Conservation (phyloP, 23 tunicate species). For the Aplidium turbinatum region DNA sequence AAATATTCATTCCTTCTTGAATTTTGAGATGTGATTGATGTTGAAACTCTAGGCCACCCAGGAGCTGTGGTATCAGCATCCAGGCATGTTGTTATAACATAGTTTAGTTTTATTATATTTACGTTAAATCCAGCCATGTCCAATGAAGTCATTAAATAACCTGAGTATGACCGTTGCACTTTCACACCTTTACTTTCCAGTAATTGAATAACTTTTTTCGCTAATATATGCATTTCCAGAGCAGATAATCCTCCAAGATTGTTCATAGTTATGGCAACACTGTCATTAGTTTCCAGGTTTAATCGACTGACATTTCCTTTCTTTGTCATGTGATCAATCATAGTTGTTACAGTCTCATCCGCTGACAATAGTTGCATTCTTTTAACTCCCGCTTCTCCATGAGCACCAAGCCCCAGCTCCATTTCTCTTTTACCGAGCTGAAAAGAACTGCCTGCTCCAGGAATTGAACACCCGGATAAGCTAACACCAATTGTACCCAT, state of each 20-base stretch:
- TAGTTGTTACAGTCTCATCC: constrained; percentile 66
- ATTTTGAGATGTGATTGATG: constrained; percentile 11
- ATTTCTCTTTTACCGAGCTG: constrained; percentile 62
- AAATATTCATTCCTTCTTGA: constrained; percentile 4
- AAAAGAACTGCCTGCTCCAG: constrained; percentile 90
- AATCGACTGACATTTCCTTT: constrained; percentile 35
- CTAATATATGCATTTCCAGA: constrained; percentile 76
- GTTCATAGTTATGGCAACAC: constrained; percentile 71
- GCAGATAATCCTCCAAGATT: constrained; percentile 94
- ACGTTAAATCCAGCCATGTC: constrained; percentile 97
- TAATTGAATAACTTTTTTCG: constrained; percentile 51
- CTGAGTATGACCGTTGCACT: constrained; percentile 63
- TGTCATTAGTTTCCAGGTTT: constrained; percentile 12
- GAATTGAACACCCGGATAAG: constrained; percentile 92
- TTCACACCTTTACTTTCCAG: constrained; percentile 37
- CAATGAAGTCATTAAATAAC: constrained; percentile 95
- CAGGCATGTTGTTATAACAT: constrained; percentile 32
- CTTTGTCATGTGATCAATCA: constrained; percentile 79
- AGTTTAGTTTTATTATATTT: constrained; percentile 60
- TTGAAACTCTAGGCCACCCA: constrained; percentile 70
- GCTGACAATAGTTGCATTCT: constrained; percentile 65
- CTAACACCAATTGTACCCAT: constrained; percentile 99
- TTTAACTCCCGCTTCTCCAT: constrained; percentile 97
- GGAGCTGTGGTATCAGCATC: constrained; percentile 77
- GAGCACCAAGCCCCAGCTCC: constrained; percentile 99